Evolutionary conservation across 2,113 vertebrate genomes (phyloP), one percentile per base, ranked within the genome.

Genomic region (Telmatochromis sp.): DNA sequence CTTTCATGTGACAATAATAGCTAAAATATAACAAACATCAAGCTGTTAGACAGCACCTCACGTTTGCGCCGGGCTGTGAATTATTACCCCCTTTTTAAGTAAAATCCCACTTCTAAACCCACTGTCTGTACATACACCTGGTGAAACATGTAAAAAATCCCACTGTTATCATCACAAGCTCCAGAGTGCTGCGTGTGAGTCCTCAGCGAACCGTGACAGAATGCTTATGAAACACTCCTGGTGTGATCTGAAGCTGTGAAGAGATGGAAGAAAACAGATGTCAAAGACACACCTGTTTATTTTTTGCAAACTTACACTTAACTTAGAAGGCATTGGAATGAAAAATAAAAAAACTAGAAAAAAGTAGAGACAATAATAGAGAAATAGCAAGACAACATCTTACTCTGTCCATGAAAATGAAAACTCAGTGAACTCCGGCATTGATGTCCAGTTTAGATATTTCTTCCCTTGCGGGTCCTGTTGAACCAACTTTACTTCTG

Each of bases 391-490:
- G 65, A 42, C n/a, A 70, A 1, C 13, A 45, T 3, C 15, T 45
- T 14, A 73, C 37, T 26, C 21, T 70, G 65, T 23, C 37, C 13
- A 0, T 70, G 12, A 45, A 70, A 70, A 70, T 42, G 8, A 23
- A 42, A 70, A 13, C 57, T 23, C 33, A 7, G 17, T n/a, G 31
- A 65, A 5, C 33, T 12, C 6, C 1, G 3, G 6, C 63, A 68
- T 21, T 21, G 35, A 40, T 40, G 35, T 3, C 1, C 33, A 68
- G 19, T 23, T 68, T 68, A 68, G 3, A 4, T 23, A 21, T 40
- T 40, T 68, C 63, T 68, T 4, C 63, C 37, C 8, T 73, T 15
- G 21, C 0, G 2, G 0, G 0, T 73, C 37, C 37, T 45, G 1
- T 0, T 73, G 13, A 26, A 75, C 42, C 15, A 47, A 28, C 9